A percentile compares a stretch with the other conserved stretches of the same genome.
phyloP scores from a whole-genome alignment of 2,113 vertebrate genomes.

The Coreoperca whiteheadi region DNA sequence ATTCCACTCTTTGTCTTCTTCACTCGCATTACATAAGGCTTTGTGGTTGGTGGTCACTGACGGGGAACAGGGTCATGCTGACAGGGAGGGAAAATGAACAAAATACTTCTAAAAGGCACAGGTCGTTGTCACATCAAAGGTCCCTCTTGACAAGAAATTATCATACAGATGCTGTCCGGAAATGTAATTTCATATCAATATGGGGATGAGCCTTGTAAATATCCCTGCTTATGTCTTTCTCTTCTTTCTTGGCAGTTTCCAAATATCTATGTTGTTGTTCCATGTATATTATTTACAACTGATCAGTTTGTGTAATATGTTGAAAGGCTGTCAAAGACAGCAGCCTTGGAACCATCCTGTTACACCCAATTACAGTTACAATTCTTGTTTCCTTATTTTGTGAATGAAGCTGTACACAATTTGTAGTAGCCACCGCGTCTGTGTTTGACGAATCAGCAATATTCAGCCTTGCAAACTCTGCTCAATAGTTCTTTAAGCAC shows the following conservation, averaged over 20 bases:
- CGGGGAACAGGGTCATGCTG: not conserved
- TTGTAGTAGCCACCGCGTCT: not conserved
- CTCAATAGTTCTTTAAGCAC: not conserved
- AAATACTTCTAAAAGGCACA: conserved; percentile 19
- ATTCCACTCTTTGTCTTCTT: conserved; percentile 23
- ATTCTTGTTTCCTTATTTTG: no score
- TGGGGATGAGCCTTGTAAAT: not conserved
- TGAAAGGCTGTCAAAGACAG: not conserved
- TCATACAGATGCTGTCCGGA: not conserved
- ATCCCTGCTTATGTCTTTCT: not conserved
- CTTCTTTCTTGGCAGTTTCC: not conserved
- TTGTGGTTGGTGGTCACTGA: conserved; percentile 16
- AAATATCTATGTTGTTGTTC: not conserved
- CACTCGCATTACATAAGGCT: not conserved
- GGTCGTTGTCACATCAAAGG: conserved; percentile 59
- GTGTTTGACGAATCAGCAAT: not conserved
- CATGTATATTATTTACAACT: not conserved
- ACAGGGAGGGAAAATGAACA: conserved; percentile 19
- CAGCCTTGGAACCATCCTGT: not conserved
- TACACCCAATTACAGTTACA: not conserved
- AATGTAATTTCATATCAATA: conserved; percentile 40
- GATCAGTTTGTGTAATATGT: not conserved
- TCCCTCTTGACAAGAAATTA: conserved; percentile 43
- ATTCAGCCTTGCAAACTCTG: not conserved
- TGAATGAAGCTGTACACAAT: not conserved